These are phyloP conservation scores for Pollenia labialis DNA, from an alignment of 2,888 invertebrate genomes.

Conservation along the genomic window DNA sequence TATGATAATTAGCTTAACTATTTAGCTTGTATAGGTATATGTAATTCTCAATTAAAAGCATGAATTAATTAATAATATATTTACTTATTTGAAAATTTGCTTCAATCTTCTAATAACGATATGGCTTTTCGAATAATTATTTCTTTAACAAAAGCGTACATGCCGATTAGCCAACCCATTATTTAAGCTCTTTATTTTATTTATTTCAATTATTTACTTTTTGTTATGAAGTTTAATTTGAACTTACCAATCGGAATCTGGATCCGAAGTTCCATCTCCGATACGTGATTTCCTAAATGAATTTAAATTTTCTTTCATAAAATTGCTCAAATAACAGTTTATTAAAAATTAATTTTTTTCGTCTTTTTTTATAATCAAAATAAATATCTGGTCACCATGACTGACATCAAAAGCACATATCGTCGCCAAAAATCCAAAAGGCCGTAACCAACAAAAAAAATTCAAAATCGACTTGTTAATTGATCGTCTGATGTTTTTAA, in stretches of 20 bases:
- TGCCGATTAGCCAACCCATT: constrained; percentile 78
- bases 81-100: constrained; percentile 36
- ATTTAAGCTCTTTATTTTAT: constrained; percentile 57
- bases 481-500: too few species aligned
- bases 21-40: not conserved
- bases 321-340: constrained; percentile 48
- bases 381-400: too few species aligned
- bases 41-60: constrained; percentile 9
- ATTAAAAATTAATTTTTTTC: not conserved
- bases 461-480: too few species aligned
- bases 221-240: constrained; percentile 44
- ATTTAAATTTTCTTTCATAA: constrained; percentile 77
- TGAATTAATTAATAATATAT: not conserved
- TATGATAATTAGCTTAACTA: too few species aligned
- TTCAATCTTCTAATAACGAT: constrained; percentile 45
- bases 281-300: constrained; percentile 83
- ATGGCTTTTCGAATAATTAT: constrained; percentile 37
- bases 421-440: too few species aligned
- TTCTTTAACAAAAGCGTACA: constrained; percentile 70
- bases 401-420: too few species aligned
- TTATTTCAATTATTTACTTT: constrained; percentile 30
- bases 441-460: too few species aligned
- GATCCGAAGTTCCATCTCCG: constrained; percentile 83
- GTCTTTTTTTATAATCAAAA: not conserved
- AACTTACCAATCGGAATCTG: constrained; percentile 84